Evolutionary conservation across 1,140 invertebrate species (phyloP).

Genomic region (Manduca sexta): DNA sequence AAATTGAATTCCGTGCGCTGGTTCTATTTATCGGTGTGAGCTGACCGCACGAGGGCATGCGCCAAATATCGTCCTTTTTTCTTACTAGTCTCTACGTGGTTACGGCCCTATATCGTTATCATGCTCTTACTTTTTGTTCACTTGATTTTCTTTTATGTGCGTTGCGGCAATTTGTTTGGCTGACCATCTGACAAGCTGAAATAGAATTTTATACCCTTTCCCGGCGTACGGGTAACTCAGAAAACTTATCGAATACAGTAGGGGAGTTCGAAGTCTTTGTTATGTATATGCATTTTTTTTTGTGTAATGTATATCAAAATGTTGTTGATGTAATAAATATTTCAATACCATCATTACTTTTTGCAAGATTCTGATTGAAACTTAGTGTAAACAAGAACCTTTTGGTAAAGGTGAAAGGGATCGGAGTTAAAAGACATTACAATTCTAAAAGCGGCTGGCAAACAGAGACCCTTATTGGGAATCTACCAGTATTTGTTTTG

Average conservation of each 20-base stretch:
- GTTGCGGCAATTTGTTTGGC: neutral
- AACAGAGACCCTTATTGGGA: constrained; percentile 3
- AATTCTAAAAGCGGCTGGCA: constrained; percentile 5
- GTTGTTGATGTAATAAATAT: neutral
- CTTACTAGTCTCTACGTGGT: constrained; percentile 8
- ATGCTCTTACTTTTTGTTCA: neutral
- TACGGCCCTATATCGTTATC: neutral
- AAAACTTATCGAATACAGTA: constrained; percentile 1
- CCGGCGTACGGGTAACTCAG: neutral
- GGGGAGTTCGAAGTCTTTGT: neutral
- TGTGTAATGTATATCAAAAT: neutral
- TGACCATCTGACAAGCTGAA: neutral
- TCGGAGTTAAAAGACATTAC: constrained; percentile 7
- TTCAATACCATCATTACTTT: neutral
- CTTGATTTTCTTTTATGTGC: constrained; percentile 5
- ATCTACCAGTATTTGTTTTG: constrained; percentile 11
- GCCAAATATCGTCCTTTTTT: constrained; percentile 12
- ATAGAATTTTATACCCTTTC: constrained; percentile 5
- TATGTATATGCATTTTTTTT: neutral
- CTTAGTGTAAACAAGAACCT: constrained; percentile 15
- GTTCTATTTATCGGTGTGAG: constrained; percentile 21
- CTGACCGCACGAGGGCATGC: constrained; percentile 13
- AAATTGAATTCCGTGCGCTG: constrained; percentile 32
- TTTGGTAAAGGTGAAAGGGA: constrained; percentile 4
- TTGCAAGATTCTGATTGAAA: constrained; percentile 11